Evolutionary conservation across 2,113 vertebrate genomes (phyloP), one percentile per base, ranked within the genome.

Genomic region (Lontra canadensis): DNA sequence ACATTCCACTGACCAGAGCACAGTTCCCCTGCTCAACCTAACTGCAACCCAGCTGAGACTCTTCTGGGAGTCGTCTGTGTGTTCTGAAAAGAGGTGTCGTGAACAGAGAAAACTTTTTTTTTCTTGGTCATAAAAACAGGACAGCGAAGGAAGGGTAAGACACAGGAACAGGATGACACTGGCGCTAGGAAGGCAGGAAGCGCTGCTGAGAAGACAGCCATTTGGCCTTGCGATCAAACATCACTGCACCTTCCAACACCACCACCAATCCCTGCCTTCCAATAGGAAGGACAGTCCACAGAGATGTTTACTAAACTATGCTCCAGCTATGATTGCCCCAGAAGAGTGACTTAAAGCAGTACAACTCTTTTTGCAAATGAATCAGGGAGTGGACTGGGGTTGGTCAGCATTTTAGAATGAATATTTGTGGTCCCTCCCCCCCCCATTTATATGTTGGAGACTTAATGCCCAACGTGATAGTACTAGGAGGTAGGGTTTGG

Each of bases 201-300:
- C 52, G 23, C 6, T 26, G 1, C 44, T 36, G 9, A 10, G 25
- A 39, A 47, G 5, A 23, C 42, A 29, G 1, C 39, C 13, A 1
- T 36, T 47, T 44, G 12, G 11, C 34, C 14, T 34, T 1, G 0
- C n/a, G 1, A 18, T 15, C 80, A 34, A 0, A 39, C 13, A 23
- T 23, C 25, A 29, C 61, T 3, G 2, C 1, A 13, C 3, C 5
- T 18, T 6, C n/a, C 36, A 8, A 15, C 4, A 6, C 21, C 3
- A 20, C 12, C 20, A 13, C 23, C 15, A 39, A 0, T 29, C 29
- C 6, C 7, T 39, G 39, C 18, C 49, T 44, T 67, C 14, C 11
- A 25, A 6, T 29, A 65, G 57, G 49, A 67, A 36, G 14, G 25
- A 86, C 4, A 10, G 3, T 55, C 61, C n/a, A 39, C 15, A 83